Percentiles rank a stretch among this genome's conserved stretches.
These are phyloP conservation scores for Malurus elegans DNA, from an alignment of 2,113 vertebrate species.

Conservation along the genomic window DNA sequence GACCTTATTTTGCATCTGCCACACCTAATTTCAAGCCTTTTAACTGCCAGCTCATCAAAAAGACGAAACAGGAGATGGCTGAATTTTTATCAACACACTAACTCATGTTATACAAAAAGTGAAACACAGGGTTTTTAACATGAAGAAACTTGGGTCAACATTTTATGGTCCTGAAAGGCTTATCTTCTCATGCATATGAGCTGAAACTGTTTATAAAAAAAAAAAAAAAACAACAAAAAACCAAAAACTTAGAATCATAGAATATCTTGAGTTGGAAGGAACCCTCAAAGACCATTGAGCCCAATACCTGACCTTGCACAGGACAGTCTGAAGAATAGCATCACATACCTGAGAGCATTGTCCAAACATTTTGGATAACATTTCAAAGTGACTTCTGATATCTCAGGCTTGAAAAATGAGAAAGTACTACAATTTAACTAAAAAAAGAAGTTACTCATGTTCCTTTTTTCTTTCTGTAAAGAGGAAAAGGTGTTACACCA, in stretches of 20 bases:
- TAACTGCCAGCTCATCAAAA: not conserved
- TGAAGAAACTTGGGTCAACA: not conserved
- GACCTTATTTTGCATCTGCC: not conserved
- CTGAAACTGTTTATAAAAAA: not conserved
- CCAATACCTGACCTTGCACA: not conserved
- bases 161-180: not conserved
- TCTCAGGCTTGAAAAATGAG: not conserved
- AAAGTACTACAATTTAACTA: not conserved
- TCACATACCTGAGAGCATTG: accelerated
- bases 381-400: not conserved
- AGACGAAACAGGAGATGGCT: not conserved
- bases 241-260: not conserved
- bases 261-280: not conserved
- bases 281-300: not conserved
- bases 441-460: not conserved
- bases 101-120: not conserved
- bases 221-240: no score
- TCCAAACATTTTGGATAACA: not conserved
- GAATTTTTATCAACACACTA: not conserved
- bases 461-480: not conserved
- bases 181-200: not conserved
- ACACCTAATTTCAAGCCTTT: constrained; percentile 7
- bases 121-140: not conserved
- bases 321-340: accelerated
- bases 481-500: not conserved